Evolutionary conservation across 1,140 invertebrate species (phyloP).

Genomic region (Pseudomyrmex sp.): DNA sequence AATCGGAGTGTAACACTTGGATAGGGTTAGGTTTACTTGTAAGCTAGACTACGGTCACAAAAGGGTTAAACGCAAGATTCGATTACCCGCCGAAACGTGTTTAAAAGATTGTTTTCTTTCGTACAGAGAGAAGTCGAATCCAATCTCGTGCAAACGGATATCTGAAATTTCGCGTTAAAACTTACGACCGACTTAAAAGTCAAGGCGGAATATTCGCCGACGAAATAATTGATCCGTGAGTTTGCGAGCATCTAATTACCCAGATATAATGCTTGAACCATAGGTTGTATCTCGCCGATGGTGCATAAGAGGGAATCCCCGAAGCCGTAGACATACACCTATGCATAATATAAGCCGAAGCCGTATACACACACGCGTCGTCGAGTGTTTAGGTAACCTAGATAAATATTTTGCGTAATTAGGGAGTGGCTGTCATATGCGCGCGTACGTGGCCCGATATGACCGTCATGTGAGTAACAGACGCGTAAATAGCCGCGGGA

Average conservation of each 20-base stretch:
- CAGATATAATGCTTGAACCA: constrained; percentile 45
- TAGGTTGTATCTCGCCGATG: constrained; percentile 36
- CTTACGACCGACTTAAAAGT: not conserved
- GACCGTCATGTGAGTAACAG: constrained; percentile 48
- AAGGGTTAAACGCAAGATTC: too few species aligned
- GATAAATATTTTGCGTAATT: constrained; percentile 54
- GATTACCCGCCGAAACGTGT: not conserved
- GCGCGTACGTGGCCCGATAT: constrained; percentile 4
- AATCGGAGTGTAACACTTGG: too few species aligned
- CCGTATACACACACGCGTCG: not conserved
- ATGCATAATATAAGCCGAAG: too few species aligned
- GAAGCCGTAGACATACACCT: not conserved
- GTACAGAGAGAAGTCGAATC: too few species aligned
- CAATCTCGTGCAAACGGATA: too few species aligned
- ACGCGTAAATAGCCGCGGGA: constrained; percentile 38
- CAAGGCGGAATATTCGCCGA: constrained; percentile 14
- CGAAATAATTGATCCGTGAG: constrained; percentile 37
- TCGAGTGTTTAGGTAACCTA: constrained; percentile 23
- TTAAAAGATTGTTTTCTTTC: too few species aligned
- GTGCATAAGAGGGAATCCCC: not conserved
- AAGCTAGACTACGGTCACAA: too few species aligned
- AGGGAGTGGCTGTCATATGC: constrained; percentile 10
- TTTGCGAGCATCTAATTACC: constrained; percentile 21
- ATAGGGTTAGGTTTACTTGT: too few species aligned
- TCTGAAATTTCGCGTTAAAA: not conserved